These are phyloP conservation scores for Xenopus petersii DNA, from an alignment of 2,797 vertebrate species.

Conservation along the genomic window DNA sequence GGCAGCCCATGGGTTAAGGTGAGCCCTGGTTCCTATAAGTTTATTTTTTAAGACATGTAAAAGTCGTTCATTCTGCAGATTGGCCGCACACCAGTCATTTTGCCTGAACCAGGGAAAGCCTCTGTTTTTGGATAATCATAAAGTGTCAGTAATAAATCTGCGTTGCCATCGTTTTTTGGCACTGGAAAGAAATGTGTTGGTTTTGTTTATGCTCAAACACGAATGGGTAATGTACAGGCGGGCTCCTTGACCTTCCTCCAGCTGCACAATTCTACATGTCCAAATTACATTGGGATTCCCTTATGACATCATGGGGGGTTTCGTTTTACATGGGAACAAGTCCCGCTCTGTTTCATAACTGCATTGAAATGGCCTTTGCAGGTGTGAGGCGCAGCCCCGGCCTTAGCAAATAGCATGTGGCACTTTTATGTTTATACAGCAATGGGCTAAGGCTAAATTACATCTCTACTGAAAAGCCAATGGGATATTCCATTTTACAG, in stretches of 20 bases:
- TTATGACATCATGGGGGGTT: slow-evolving; percentile 52
- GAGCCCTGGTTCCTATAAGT: too few species aligned
- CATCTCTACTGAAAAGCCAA: background rate
- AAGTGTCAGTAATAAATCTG: slow-evolving; percentile 29
- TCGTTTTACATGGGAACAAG: slow-evolving; percentile 34
- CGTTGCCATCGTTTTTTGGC: slow-evolving; percentile 37
- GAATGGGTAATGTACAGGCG: slow-evolving; percentile 24
- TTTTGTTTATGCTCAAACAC: slow-evolving; percentile 29
- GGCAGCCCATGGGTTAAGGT: too few species aligned
- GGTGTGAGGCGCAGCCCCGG: slow-evolving; percentile 22
- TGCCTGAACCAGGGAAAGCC: background rate
- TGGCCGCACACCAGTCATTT: background rate
- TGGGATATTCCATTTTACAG: background rate
- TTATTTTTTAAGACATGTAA: too few species aligned
- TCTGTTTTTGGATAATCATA: background rate
- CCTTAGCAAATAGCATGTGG: background rate
- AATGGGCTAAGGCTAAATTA: background rate
- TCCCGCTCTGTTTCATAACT: slow-evolving; percentile 13
- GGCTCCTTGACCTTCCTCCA: slow-evolving; percentile 44
- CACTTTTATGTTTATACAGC: background rate
- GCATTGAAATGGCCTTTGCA: slow-evolving; percentile 19
- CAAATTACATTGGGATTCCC: slow-evolving; percentile 53
- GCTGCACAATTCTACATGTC: slow-evolving; percentile 47
- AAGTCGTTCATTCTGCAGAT: too few species aligned
- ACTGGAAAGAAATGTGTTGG: slow-evolving; percentile 20